Evolutionary conservation across 2,113 vertebrate species (phyloP).

Genomic region (Butorides virescens): DNA sequence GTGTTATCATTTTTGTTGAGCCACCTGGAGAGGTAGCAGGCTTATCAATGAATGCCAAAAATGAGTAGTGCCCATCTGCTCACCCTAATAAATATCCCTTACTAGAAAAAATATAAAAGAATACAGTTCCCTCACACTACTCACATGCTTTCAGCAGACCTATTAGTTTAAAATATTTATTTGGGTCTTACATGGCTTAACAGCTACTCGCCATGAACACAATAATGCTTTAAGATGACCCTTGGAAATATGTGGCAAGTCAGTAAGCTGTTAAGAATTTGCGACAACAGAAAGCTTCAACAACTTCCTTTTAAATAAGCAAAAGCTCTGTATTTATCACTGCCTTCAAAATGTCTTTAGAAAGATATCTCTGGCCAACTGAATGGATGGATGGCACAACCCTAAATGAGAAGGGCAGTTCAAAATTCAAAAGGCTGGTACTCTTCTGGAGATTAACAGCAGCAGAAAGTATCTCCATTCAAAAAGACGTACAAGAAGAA

Average conservation of each 20-base stretch:
- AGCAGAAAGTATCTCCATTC: neutral
- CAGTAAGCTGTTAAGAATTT: neutral
- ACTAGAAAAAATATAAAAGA: neutral
- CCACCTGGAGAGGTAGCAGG: conserved; percentile 33
- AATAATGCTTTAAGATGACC: neutral
- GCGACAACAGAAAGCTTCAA: neutral
- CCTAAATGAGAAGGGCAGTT: neutral
- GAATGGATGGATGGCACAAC: neutral
- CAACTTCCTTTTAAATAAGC: neutral
- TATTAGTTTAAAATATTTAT: conserved; percentile 47
- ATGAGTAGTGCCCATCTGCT: conserved; percentile 62
- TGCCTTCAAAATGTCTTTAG: neutral
- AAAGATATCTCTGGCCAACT: neutral
- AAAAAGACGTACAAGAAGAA: neutral
- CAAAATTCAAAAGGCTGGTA: neutral
- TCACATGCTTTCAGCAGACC: neutral
- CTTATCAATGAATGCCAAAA: conserved; percentile 58
- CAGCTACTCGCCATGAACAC: neutral
- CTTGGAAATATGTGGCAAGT: neutral
- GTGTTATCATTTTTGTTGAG: conserved; percentile 33
- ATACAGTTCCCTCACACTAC: neutral
- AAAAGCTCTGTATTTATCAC: neutral
- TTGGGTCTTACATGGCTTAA: neutral
- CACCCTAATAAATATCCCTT: conserved; percentile 35
- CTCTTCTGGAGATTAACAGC: neutral